Evolutionary conservation across 2,797 vertebrate genomes (phyloP).

Genomic region (Semaprochilodus insignis): DNA sequence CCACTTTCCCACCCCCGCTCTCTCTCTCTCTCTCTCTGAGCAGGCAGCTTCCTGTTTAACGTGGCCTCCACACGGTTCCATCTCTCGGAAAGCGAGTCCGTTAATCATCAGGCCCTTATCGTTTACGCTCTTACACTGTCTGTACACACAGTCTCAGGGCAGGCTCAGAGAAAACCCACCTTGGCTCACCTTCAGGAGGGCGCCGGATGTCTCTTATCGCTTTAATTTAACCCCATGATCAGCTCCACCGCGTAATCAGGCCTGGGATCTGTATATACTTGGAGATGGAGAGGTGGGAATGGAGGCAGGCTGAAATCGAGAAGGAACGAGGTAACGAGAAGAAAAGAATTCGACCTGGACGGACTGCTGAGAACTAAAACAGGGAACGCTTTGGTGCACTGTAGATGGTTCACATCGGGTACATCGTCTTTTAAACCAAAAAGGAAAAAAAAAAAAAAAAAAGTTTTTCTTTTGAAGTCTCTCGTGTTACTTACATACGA

Average conservation of each 20-base stretch:
- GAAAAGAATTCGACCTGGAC: constrained; percentile 24
- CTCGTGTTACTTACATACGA: constrained; percentile 35
- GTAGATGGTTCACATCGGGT: constrained; percentile 75
- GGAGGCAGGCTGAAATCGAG: constrained; percentile 56
- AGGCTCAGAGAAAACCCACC: constrained; percentile 52
- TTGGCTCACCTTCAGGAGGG: constrained; percentile 8
- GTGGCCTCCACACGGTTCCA: constrained; percentile 37
- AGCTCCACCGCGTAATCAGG: background rate
- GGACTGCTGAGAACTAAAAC: constrained; percentile 44
- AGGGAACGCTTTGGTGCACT: constrained; percentile 57
- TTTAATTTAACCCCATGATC: too few relatives aligned
- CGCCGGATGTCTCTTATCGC: background rate
- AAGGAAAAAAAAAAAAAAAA: constrained; percentile 61
- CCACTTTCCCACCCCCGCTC: constrained; percentile 17
- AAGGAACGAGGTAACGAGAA: constrained; percentile 52
- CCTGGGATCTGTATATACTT: background rate
- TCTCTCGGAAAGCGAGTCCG: background rate
- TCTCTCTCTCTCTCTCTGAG: constrained; percentile 12
- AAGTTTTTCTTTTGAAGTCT: constrained; percentile 67
- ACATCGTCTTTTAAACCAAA: constrained; percentile 78
- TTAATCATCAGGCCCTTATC: constrained; percentile 39
- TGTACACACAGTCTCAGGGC: constrained; percentile 63
- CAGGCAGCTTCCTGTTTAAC: constrained; percentile 50
- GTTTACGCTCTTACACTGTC: constrained; percentile 49
- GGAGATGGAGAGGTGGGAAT: constrained; percentile 43